Evolutionary conservation across 2,888 invertebrate species (phyloP).

Genomic region (Cheilosia vernalis): DNA sequence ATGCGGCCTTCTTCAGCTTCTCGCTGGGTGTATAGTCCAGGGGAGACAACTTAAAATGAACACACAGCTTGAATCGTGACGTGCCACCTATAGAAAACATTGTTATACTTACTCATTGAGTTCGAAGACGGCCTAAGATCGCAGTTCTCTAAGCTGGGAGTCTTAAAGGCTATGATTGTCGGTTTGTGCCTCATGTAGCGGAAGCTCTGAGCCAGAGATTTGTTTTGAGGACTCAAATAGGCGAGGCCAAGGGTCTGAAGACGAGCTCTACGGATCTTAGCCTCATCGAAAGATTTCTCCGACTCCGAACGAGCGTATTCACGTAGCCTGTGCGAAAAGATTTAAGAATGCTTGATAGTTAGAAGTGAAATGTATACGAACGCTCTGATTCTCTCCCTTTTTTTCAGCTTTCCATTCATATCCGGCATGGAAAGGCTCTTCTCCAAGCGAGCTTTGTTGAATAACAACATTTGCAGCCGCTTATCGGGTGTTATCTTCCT

Average conservation of each 20-base stretch:
- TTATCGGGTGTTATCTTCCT: constrained; percentile 84
- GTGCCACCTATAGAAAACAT: not conserved
- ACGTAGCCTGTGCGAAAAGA: constrained; percentile 84
- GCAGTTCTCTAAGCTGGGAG: constrained; percentile 90
- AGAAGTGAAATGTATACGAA: constrained; percentile 84
- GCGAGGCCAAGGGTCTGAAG: constrained; percentile 87
- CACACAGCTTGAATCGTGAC: no score
- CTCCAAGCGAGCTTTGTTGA: constrained; percentile 87
- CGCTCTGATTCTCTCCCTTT: constrained; percentile 88
- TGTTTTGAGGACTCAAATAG: constrained; percentile 90
- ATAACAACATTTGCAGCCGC: constrained; percentile 84
- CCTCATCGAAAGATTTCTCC: constrained; percentile 89
- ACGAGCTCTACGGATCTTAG: constrained; percentile 86
- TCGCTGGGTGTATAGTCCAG: constrained; percentile 81
- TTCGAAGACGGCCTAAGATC: constrained; percentile 86
- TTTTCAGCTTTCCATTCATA: constrained; percentile 90
- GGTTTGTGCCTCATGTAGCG: constrained; percentile 96
- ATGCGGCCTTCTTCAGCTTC: constrained; percentile 87
- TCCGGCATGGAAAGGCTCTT: constrained; percentile 94
- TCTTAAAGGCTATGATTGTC: constrained; percentile 93
- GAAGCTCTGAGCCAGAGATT: constrained; percentile 92
- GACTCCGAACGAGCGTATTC: constrained; percentile 92
- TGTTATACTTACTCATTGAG: constrained; percentile 84
- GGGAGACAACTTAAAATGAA: constrained; percentile 69
- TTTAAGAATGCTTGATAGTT: not conserved